These are phyloP conservation scores for Oxytorus armatus DNA, from an alignment of 2,888 invertebrate species.

Conservation along the genomic window DNA sequence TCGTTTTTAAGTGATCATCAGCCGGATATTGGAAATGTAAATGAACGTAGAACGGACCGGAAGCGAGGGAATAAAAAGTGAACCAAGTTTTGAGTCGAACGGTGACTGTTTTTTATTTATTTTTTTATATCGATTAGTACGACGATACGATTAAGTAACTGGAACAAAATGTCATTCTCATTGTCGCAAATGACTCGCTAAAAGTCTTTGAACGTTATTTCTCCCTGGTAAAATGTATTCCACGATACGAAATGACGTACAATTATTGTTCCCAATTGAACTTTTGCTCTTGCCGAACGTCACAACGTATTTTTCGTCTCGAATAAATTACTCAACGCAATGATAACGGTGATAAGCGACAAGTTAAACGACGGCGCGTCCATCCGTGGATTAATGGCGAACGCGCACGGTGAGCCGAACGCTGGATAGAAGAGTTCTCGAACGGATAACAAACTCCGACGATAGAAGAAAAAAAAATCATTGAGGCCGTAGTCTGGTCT, in stretches of 20 bases:
- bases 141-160: neutral
- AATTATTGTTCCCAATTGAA: neutral
- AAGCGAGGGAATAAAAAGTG: slow-evolving; percentile 10
- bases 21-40: no score
- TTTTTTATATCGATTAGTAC: neutral
- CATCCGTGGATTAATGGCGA: slow-evolving; percentile 47
- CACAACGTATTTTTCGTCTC: slow-evolving; percentile 18
- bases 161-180: neutral
- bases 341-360: neutral
- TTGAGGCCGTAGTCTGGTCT: no score
- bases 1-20: no score
- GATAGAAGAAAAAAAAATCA: neutral
- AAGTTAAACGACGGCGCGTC: neutral
- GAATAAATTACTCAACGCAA: slow-evolving; percentile 7
- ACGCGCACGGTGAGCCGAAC: slow-evolving; percentile 47
- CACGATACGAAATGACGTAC: no score
- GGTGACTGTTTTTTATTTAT: neutral
- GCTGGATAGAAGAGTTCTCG: slow-evolving; percentile 49
- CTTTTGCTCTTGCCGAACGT: slow-evolving; percentile 11
- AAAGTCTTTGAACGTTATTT: no score
- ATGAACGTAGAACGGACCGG: neutral
- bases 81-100: neutral
- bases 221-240: no score
- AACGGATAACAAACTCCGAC: slow-evolving; percentile 36
- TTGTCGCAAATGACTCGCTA: slow-evolving; percentile 5